Conservation (phyloP, 2,113 vertebrate species). For the Cariama cristata region DNA sequence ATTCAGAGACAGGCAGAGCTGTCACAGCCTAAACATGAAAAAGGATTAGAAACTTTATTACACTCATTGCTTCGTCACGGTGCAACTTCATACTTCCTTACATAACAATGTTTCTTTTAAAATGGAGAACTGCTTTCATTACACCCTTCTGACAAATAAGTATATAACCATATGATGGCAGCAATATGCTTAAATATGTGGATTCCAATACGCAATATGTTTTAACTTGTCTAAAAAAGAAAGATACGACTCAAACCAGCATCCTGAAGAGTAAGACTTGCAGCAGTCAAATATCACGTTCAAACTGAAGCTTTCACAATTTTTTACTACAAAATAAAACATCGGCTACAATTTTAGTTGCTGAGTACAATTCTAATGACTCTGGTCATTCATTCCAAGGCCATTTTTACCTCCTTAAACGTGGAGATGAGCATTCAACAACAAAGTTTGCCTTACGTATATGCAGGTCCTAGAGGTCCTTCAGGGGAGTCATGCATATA, state of each 20-base stretch:
- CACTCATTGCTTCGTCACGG: background rate
- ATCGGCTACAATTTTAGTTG: background rate
- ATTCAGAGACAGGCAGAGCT: background rate
- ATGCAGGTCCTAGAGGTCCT: background rate
- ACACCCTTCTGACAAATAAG: background rate
- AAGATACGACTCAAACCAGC: background rate
- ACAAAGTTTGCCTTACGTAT: background rate
- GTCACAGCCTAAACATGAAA: background rate
- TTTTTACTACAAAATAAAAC: background rate
- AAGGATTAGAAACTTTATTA: background rate
- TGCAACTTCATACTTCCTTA: background rate
- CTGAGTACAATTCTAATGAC: background rate
- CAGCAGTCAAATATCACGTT: background rate
- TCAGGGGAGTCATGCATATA: background rate
- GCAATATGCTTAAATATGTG: constrained; percentile 49
- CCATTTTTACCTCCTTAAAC: background rate
- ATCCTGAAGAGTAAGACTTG: background rate
- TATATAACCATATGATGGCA: constrained; percentile 59
- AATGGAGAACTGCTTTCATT: background rate
- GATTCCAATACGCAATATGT: background rate
- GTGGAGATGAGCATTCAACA: background rate
- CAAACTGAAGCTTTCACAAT: background rate
- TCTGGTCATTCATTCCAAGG: background rate
- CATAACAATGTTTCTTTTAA: background rate
- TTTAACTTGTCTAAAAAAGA: background rate